Conservation (phyloP, 1,140 invertebrate genomes). For the Adoxophyes honmai region DNA sequence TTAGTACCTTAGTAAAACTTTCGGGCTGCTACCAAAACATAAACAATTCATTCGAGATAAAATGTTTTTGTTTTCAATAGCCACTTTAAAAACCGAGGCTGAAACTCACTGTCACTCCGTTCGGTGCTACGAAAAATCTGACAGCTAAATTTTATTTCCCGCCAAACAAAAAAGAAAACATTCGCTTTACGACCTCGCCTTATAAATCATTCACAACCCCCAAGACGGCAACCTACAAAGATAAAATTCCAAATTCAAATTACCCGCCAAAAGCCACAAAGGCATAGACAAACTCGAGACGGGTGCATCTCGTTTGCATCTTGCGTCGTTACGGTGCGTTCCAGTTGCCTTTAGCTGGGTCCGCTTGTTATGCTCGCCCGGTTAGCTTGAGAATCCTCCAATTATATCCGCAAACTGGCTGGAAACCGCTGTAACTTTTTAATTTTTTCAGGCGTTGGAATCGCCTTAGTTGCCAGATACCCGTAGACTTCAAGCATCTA, state of each 20-base stretch:
- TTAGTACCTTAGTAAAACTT: neutral
- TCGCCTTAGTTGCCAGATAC: conserved; percentile 16
- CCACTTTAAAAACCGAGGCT: neutral
- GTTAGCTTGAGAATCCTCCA: conserved; percentile 63
- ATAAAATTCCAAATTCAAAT: conserved; percentile 8
- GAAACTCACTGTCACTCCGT: neutral
- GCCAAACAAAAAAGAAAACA: conserved; percentile 1
- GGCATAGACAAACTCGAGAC: conserved; percentile 11
- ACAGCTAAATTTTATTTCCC: neutral
- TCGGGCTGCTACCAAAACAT: too few species aligned
- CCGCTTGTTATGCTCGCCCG: conserved; percentile 55
- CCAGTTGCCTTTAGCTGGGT: conserved; percentile 35
- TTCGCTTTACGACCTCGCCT: neutral
- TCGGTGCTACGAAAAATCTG: neutral
- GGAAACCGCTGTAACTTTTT: conserved; percentile 49
- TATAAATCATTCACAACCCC: conserved; percentile 10
- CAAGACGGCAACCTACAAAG: conserved; percentile 7
- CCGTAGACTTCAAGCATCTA: too few species aligned
- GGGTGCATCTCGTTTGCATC: conserved; percentile 13
- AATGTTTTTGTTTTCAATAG: neutral
- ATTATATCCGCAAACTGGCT: conserved; percentile 55
- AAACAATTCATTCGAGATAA: neutral
- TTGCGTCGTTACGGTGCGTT: conserved; percentile 5
- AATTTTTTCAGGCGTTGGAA: conserved; percentile 31
- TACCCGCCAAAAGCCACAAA: conserved; percentile 14